Conservation (phyloP, 2,797 vertebrate genomes). For the Gadopsis bispinosus region DNA sequence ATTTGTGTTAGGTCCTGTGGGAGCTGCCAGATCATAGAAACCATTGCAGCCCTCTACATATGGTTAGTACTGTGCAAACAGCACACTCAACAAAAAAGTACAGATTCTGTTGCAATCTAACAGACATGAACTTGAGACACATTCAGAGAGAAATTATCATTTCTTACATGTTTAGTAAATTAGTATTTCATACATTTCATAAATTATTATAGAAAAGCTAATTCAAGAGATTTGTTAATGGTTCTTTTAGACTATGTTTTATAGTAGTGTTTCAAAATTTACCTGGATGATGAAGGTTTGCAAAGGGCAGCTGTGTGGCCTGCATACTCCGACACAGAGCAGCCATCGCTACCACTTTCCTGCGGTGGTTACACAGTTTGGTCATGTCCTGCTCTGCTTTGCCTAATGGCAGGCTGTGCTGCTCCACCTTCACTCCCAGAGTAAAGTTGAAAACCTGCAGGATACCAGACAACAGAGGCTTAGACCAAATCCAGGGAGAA, state of each 20-base stretch:
- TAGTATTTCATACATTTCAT: not conserved
- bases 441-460: conserved; percentile 95
- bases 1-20: not conserved
- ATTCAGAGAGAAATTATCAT: not conserved
- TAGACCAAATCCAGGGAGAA: not conserved
- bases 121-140: not conserved
- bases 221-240: not conserved
- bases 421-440: conserved; percentile 87
- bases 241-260: not conserved
- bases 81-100: not conserved
- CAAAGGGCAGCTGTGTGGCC: conserved; percentile 83
- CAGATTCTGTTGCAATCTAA: not conserved
- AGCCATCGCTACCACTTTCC: conserved; percentile 95
- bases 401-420: conserved; percentile 85
- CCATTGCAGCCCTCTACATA: not conserved
- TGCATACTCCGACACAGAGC: conserved; percentile 92
- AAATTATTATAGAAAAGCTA: not conserved
- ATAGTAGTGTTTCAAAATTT: conserved; percentile 16
- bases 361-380: conserved; percentile 94
- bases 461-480: conserved; percentile 25
- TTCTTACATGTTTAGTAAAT: not conserved
- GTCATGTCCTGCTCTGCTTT: conserved; percentile 95
- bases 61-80: not conserved
- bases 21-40: not conserved
- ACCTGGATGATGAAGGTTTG: conserved; percentile 85